phyloP scores from a whole-genome alignment of 2,888 invertebrate species.

The Thereva unica region DNA sequence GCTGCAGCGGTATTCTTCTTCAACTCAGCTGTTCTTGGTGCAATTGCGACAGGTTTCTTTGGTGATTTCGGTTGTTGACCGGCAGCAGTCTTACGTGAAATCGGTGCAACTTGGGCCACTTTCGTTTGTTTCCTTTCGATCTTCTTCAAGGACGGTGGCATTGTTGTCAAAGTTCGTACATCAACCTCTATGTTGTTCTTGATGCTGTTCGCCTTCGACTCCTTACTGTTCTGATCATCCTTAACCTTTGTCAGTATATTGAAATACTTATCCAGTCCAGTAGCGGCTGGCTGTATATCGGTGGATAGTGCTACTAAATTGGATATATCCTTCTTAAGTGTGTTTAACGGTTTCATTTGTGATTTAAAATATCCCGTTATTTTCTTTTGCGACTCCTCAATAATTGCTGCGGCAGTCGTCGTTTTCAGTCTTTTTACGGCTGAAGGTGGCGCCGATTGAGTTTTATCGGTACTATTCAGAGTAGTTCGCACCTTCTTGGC shows the following conservation, averaged over 20 bases:
- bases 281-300: conserved; percentile 48
- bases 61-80: conserved; percentile 50
- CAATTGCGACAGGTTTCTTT: conserved; percentile 58
- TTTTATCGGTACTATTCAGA: conserved; percentile 35
- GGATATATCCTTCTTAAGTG: conserved; percentile 58
- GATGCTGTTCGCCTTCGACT: neutral
- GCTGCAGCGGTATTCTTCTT: conserved; percentile 42
- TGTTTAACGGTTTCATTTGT: conserved; percentile 74
- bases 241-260: conserved; percentile 53
- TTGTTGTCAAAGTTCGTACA: conserved; percentile 43
- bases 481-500: conserved; percentile 51
- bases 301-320: conserved; percentile 18
- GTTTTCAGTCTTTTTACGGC: conserved; percentile 40
- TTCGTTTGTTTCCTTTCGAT: conserved; percentile 57
- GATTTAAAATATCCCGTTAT: conserved; percentile 85
- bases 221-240: conserved; percentile 47
- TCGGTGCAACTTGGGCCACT: conserved; percentile 58
- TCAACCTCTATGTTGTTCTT: conserved; percentile 36
- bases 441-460: conserved; percentile 16
- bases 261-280: conserved; percentile 56
- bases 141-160: conserved; percentile 56
- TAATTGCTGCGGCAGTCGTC: neutral
- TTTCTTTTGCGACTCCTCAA: conserved; percentile 66
- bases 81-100: conserved; percentile 55
- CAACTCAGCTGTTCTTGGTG: conserved; percentile 56